Evolutionary conservation across 2,888 invertebrate species (phyloP).

Genomic region (Oscheius sp.): DNA sequence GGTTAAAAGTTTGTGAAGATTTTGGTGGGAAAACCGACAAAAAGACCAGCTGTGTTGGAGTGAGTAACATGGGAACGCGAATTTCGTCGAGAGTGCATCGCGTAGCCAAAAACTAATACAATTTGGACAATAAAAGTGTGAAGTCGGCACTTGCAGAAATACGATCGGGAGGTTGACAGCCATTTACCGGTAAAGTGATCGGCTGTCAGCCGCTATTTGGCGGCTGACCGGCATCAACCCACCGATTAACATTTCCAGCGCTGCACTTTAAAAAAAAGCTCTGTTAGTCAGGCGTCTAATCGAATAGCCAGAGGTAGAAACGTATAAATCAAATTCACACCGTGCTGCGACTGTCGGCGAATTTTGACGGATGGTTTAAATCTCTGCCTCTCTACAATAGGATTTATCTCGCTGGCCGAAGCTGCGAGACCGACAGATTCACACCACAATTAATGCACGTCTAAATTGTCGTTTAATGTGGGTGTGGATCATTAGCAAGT

Average conservation of each 20-base stretch:
- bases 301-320: background rate
- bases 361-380: conserved; percentile 11
- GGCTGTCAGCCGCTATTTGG: conserved; percentile 18
- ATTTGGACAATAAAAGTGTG: too few relatives aligned
- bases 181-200: conserved; percentile 25
- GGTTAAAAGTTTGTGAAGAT: background rate
- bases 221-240: background rate
- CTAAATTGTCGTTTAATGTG: too few relatives aligned
- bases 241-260: too few relatives aligned
- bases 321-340: conserved; percentile 20
- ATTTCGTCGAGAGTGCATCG: background rate
- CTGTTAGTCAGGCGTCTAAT: too few relatives aligned
- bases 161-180: too few relatives aligned
- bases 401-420: background rate
- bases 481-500: too few relatives aligned
- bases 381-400: background rate
- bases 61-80: conserved; percentile 12
- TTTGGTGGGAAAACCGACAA: background rate
- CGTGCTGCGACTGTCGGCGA: conserved; percentile 13
- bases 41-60: background rate
- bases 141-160: too few relatives aligned
- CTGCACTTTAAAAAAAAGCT: too few relatives aligned
- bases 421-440: too few relatives aligned
- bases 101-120: too few relatives aligned
- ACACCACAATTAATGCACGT: too few relatives aligned